Conservation (phyloP, 2,888 invertebrate species). For the Acrobasis consociella region DNA sequence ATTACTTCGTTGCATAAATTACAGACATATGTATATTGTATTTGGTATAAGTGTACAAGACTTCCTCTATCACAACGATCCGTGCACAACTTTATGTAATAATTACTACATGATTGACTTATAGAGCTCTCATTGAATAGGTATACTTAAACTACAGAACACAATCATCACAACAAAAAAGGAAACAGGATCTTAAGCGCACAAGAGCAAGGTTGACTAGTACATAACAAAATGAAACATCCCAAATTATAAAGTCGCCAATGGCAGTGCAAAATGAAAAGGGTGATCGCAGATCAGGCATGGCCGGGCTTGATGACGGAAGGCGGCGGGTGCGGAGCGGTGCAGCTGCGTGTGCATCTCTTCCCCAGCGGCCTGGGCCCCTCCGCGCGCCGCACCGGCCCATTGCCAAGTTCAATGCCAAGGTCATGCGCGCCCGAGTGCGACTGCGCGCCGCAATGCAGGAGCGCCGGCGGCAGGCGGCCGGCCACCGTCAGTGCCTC, state of each 20-base stretch:
- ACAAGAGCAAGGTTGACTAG: neutral
- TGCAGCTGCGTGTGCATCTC: conserved; percentile 77
- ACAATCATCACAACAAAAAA: no score
- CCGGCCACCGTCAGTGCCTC: conserved; percentile 73
- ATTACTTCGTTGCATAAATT: no score
- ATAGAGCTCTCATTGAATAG: no score
- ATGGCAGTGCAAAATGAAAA: conserved; percentile 44
- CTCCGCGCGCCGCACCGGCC: conserved; percentile 64
- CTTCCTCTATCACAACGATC: no score
- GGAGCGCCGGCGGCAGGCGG: conserved; percentile 76
- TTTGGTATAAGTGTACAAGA: no score
- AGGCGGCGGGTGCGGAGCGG: conserved; percentile 67
- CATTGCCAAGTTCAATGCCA: conserved; percentile 92
- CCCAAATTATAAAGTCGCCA: conserved; percentile 26
- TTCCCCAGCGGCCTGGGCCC: conserved; percentile 46
- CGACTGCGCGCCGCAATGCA: conserved; percentile 87
- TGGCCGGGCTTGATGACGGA: conserved; percentile 53
- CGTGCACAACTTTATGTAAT: no score
- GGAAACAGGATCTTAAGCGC: no score
- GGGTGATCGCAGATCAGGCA: conserved; percentile 44
- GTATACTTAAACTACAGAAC: no score
- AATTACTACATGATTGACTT: no score
- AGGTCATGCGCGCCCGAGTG: conserved; percentile 87
- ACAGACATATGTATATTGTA: no score
- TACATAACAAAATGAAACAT: conserved; percentile 20